Evolutionary conservation across 2,113 vertebrate species (phyloP).

Genomic region (Chrysochloris asiatica): DNA sequence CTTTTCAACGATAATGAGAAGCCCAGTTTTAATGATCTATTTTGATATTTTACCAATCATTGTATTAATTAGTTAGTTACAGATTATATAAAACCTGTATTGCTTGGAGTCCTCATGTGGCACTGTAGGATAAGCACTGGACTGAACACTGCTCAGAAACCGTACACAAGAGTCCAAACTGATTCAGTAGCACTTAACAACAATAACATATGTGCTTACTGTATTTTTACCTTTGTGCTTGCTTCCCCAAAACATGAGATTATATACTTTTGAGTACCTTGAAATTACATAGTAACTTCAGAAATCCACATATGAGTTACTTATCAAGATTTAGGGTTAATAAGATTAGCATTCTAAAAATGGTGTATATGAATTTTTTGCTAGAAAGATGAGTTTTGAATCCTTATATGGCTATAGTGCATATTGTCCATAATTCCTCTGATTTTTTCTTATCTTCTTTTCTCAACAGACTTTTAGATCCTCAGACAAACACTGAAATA

Average conservation of each 20-base stretch:
- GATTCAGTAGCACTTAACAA: too few species aligned
- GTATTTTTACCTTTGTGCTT: neutral
- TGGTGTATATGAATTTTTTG: neutral
- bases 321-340: constrained; percentile 15
- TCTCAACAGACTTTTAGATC: constrained; percentile 92
- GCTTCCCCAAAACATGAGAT: neutral
- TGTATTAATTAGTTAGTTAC: constrained; percentile 11
- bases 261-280: neutral
- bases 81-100: neutral
- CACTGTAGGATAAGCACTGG: too few species aligned
- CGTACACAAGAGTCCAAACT: too few species aligned
- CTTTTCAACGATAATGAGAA: constrained; percentile 4
- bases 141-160: too few species aligned
- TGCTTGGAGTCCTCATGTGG: too few species aligned
- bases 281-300: neutral
- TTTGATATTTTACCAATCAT: neutral
- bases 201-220: too few species aligned
- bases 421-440: constrained; percentile 2
- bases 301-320: neutral
- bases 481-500: constrained; percentile 94
- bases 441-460: constrained; percentile 11
- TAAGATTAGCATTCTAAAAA: neutral
- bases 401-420: neutral
- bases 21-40: neutral
- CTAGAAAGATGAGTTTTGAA: neutral